Conservation (phyloP, 2,888 invertebrate genomes). For the Dicyrtomina minuta region DNA sequence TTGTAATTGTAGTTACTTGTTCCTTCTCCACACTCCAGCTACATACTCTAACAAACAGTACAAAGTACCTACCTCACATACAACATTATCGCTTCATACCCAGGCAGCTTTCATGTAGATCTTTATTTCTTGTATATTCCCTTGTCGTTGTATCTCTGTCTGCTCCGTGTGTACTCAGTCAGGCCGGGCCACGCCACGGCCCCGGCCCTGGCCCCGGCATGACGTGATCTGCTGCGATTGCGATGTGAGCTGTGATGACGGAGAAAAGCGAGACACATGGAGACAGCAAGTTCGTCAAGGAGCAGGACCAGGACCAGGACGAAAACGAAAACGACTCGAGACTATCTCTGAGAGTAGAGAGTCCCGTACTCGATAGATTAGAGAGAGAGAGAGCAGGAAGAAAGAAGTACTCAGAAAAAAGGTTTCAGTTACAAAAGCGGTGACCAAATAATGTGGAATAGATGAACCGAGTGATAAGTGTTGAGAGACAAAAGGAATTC, state of each 20-base stretch:
- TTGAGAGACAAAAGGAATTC: constrained; percentile 50
- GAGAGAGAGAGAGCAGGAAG: constrained; percentile 15
- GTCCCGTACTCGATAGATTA: constrained; percentile 18
- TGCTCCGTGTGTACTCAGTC: too few species aligned
- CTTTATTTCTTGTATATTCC: too few species aligned
- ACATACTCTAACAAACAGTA: too few species aligned
- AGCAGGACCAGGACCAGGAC: too few species aligned
- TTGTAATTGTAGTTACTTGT: constrained; percentile 7
- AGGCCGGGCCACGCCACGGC: too few species aligned
- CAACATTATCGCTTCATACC: not conserved
- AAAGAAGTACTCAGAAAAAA: constrained; percentile 20
- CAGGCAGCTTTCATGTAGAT: too few species aligned
- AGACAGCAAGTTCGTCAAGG: too few species aligned
- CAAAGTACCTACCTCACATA: too few species aligned
- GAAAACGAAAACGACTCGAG: too few species aligned
- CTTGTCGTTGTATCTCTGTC: too few species aligned
- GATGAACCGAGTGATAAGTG: constrained; percentile 51
- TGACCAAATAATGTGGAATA: constrained; percentile 48
- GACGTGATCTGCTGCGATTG: not conserved
- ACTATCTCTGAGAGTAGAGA: not conserved
- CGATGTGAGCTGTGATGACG: constrained; percentile 11
- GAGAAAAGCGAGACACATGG: constrained; percentile 3
- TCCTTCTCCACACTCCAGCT: not conserved
- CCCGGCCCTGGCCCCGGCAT: too few species aligned
- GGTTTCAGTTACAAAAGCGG: constrained; percentile 35